Evolutionary conservation across 2,797 vertebrate genomes (phyloP).

Genomic region (Lateolabrax maculatus): DNA sequence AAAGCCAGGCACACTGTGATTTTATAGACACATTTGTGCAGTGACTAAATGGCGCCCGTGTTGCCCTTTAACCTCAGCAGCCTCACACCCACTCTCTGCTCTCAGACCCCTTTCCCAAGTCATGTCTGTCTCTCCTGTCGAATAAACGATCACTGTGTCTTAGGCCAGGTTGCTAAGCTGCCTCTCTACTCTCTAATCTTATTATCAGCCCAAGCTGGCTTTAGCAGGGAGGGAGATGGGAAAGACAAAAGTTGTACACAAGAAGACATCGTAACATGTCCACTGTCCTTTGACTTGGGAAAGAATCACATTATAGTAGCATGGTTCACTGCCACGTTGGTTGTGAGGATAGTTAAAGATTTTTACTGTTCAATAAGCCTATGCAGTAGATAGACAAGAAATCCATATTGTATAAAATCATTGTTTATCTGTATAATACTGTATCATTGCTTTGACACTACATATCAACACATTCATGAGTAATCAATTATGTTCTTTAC

Average conservation of each 20-base stretch:
- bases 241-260: constrained; percentile 69
- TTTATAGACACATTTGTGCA: constrained; percentile 28
- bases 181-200: constrained; percentile 83
- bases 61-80: constrained; percentile 54
- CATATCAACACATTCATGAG: not conserved
- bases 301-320: constrained; percentile 66
- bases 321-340: too few species aligned
- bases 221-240: constrained; percentile 70
- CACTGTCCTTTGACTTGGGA: constrained; percentile 61
- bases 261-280: constrained; percentile 72
- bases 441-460: not conserved
- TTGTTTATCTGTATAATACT: not conserved
- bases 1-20: not conserved
- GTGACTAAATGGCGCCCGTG: constrained; percentile 17
- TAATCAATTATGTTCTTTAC: not conserved
- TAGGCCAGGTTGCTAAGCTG: constrained; percentile 81
- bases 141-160: constrained; percentile 77
- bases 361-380: constrained; percentile 8
- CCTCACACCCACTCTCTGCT: constrained; percentile 43
- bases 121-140: constrained; percentile 53
- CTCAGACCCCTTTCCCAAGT: constrained; percentile 30
- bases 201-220: constrained; percentile 85
- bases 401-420: not conserved
- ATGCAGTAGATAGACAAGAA: not conserved
- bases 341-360: not conserved